Base-by-base conservation (phyloP, 2,888 invertebrate species). In the Ectemnius lituratus region DNA sequence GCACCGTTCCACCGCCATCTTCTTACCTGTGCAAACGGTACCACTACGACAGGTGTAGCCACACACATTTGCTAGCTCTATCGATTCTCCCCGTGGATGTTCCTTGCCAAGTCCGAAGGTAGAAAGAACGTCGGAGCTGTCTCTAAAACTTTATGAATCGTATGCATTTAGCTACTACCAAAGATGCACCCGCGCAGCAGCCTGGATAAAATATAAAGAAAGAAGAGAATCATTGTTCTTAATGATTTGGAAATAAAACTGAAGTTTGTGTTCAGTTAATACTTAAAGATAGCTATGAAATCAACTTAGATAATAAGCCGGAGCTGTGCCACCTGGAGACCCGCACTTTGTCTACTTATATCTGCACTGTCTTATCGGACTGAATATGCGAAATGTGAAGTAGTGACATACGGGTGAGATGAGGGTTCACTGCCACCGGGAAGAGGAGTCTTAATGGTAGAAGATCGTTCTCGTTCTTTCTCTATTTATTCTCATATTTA, bases 21-120 rank as follows among this genome's bases (percentile, higher is more conserved):
- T 79, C 76, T 76, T 76, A 74, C 73, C 76, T 73, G 73, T 68
- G 67, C 63, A 75, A 83, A 79, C 73, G 79, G 69, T 81, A 75
- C 65, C 78, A 71, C 56, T 65, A 79, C 58, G 62, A 70, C 73
- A 79, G 67, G 67, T 81, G 73, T 60, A 75, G 37, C 37, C 64
- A 20, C 28, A 52, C 62, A 71, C 65, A 18, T 28, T 67, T 47
- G 52, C 23, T 14, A 59, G 67, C 16, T 28, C 64, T 71, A 81
- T 81, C 67, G 79, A 80, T 80, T 71, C 27, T 59, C 52, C 28
- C 64, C 66, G 46, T 68, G 66, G 71, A 57, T 78, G 58, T 18
- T 58, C 67, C 64, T 62, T 28, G 46, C 45, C 20, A 61, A 65
- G 61, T 61, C 57, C 27, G 8, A 62, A 4, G 37, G 37, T 37